Evolutionary conservation across 2,113 vertebrate genomes (phyloP), one percentile per base, ranked within the genome.

Genomic region (Hucho hucho): DNA sequence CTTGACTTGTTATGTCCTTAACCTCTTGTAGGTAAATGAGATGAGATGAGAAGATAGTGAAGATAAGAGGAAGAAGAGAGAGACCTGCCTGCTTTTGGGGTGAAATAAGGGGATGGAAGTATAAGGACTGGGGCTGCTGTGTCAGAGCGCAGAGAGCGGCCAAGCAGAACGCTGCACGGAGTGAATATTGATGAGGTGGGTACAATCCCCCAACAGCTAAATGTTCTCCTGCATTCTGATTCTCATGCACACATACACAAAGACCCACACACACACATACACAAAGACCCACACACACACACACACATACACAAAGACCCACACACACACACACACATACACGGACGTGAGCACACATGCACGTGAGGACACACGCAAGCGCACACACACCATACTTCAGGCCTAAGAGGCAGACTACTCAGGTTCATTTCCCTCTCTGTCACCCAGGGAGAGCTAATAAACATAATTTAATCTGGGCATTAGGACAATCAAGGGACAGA

Each of bases 121-220:
- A n/a, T 20, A 68, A 7, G 14, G 6, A 64, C 63, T 64, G 0
- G 32, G 16, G 47, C 47, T 49, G 37, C 67, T 73, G 61, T 49
- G 61, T 49, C 5, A 0, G 47, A 71, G 69, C 18, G 78, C 63
- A 43, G n/a, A 9, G 61, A 18, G 37, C 26, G 86, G 79, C 77
- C 81, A 86, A 85, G 87, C 85, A 24, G 75, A 88, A 87, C 84
- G 73, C 67, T 29, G 66, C 59, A 28, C 81, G 81, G 73, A 82
- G 72, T 81, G 86, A 91, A 92, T 92, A 90, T 84, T 86, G 81
- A 93, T 92, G 87, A 90, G 83, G 73, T 79, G 66, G 75, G 67
- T 82, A 78, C 79, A 80, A 81, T 89, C 75, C 83, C 84, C 80
- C 75, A 74, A 76, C 81, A 85, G 85, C 83, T 80, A 85, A 87